These are phyloP conservation scores for Stegostoma tigrinum DNA, from an alignment of 2,113 vertebrate genomes.

Conservation along the genomic window DNA sequence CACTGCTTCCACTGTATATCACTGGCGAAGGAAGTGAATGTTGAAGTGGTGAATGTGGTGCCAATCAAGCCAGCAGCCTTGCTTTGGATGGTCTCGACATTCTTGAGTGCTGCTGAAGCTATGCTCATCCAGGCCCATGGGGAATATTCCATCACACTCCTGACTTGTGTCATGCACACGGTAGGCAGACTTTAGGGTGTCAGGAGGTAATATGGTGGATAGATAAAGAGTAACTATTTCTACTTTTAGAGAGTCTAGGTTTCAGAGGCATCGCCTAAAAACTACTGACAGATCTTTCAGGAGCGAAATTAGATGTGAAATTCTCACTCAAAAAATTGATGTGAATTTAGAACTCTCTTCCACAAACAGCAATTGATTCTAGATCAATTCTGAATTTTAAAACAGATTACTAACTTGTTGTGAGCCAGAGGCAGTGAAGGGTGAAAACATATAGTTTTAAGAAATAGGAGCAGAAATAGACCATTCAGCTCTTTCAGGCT, in stretches of 20 bases:
- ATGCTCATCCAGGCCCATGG: too few species aligned
- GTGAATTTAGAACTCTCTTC: not conserved
- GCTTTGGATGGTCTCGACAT: too few species aligned
- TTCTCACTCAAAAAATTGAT: not conserved
- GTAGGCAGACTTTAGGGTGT: too few species aligned
- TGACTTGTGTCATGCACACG: too few species aligned
- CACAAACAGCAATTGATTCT: too few species aligned
- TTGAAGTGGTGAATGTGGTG: too few species aligned
- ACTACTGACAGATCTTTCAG: not conserved
- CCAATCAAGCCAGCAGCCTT: too few species aligned
- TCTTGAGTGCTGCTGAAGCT: too few species aligned
- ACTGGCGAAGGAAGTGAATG: too few species aligned
- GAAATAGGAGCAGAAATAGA: not conserved
- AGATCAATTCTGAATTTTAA: not conserved
- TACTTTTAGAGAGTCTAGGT: not conserved
- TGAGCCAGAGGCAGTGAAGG: not conserved
- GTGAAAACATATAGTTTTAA: not conserved
- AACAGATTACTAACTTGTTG: too few species aligned
- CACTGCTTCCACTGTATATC: too few species aligned
- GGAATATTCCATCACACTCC: too few species aligned
- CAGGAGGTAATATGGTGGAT: not conserved
- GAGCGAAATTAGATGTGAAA: not conserved
- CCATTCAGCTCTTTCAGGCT: not conserved
- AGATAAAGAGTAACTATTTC: not conserved
- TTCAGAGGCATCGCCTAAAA: not conserved